phyloP scores from a whole-genome alignment of 2,888 invertebrate species.

The Cotesia congregata region DNA sequence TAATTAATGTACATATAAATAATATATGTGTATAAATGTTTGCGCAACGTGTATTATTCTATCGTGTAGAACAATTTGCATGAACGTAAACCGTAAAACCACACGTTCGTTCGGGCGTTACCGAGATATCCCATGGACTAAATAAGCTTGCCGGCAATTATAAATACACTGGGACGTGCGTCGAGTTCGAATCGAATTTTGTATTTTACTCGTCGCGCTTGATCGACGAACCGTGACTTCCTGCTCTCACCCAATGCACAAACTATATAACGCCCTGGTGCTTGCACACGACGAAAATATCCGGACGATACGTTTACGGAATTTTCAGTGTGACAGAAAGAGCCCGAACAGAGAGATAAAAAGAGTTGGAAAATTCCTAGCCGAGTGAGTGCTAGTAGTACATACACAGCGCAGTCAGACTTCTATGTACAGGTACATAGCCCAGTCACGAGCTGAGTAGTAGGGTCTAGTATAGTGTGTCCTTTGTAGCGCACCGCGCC shows the following conservation, averaged over 20 bases:
- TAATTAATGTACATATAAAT: constrained; percentile 13
- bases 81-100: constrained; percentile 43
- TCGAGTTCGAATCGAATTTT: constrained; percentile 46
- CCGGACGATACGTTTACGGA: constrained; percentile 32
- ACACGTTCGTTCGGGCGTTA: constrained; percentile 38
- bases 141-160: constrained; percentile 42
- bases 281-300: constrained; percentile 36
- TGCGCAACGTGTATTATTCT: constrained; percentile 8
- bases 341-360: background rate
- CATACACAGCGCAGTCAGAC: too few species aligned
- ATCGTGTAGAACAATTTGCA: constrained; percentile 33
- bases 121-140: constrained; percentile 40
- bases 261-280: constrained; percentile 26
- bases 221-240: constrained; percentile 43
- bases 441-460: too few species aligned
- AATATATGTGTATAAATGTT: background rate
- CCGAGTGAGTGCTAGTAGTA: too few species aligned
- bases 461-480: background rate
- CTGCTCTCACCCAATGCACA: constrained; percentile 32
- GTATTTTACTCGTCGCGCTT: constrained; percentile 45
- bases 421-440: too few species aligned
- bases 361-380: background rate
- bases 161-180: constrained; percentile 44
- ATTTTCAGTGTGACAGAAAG: constrained; percentile 5
- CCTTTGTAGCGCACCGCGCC: constrained; percentile 10